These are phyloP conservation scores for Neolamprologus sp. DNA, from an alignment of 2,113 vertebrate species.

Conservation along the genomic window DNA sequence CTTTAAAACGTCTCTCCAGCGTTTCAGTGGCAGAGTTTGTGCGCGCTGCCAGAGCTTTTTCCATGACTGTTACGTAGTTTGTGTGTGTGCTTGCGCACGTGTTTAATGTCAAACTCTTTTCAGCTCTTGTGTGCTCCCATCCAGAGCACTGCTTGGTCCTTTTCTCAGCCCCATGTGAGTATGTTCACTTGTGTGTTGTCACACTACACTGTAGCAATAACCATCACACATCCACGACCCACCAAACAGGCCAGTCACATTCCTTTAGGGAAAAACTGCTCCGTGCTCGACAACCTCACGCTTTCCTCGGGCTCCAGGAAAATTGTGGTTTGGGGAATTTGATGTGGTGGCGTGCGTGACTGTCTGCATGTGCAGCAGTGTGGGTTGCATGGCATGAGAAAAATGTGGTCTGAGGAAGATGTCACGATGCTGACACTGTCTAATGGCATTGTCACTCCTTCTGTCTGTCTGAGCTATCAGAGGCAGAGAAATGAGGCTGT, in stretches of 20 bases:
- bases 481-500: background rate
- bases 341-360: background rate
- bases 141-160: background rate
- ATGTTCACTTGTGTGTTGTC: background rate
- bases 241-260: background rate
- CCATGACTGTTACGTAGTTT: background rate
- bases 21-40: constrained; percentile 12
- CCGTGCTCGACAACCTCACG: background rate
- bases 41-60: background rate
- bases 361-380: background rate
- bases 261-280: constrained; percentile 23
- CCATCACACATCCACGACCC: background rate
- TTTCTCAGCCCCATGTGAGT: background rate
- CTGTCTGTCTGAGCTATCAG: background rate
- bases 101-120: constrained; percentile 29
- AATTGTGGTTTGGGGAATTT: constrained; percentile 26
- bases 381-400: background rate
- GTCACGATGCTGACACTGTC: background rate
- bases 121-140: background rate
- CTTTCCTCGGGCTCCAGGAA: constrained; percentile 15
- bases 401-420: constrained; percentile 7
- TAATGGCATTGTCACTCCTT: constrained; percentile 19
- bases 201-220: background rate
- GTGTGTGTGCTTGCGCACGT: background rate
- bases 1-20: background rate